Base-by-base conservation (phyloP, 2,888 invertebrate species). In the Ormyrus nitidulus region DNA sequence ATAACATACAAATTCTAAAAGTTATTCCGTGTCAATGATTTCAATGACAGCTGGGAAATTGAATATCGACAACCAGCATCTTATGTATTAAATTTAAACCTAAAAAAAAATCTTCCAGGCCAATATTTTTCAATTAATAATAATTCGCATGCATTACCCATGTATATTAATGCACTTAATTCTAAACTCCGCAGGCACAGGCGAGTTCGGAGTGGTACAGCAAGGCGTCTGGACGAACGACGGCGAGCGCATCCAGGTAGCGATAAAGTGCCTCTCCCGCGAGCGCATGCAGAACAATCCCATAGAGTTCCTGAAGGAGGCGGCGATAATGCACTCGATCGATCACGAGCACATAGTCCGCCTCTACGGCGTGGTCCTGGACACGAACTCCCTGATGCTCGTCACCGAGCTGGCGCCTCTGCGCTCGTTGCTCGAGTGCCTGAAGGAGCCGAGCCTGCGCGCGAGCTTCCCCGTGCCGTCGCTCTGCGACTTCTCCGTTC, bases 181-280 rank as follows among this genome's bases (percentile, higher is more conserved):
- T 34, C 3, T 34, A 34, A 34, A 34, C 34, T 4, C 4, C 34
- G 9, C 34, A 82, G 82, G 99, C 49, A 96, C 95, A 86, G 99
- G 99, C 11, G 99, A 99, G 91, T 99, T 99, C 92, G 99, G 99
- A 5, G 96, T 98, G 11, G 99, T 99, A 0, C 98, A 98, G 89
- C 99, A 98, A 91, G 99, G 98, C 4, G 96, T 98, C 8, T 99
- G 98, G 98, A 97, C 96, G 69, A 97, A 98, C 88, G 97, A 97
- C 85, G 97, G 96, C 79, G 97, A 98, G 91, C 93, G 97, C 91
- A 94, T 97, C 85, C 96, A 97, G 93, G 99, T 99, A 79, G 99
- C 99, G 13, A 97, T 99, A 85, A 99, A 99, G 92, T 98, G 98
- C 90, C 92, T 99, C 77, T 97, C 97, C 62, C 94, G 97, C 83